These are phyloP conservation scores for Hyles vespertilio DNA, from an alignment of 1,140 invertebrate genomes.

Conservation along the genomic window DNA sequence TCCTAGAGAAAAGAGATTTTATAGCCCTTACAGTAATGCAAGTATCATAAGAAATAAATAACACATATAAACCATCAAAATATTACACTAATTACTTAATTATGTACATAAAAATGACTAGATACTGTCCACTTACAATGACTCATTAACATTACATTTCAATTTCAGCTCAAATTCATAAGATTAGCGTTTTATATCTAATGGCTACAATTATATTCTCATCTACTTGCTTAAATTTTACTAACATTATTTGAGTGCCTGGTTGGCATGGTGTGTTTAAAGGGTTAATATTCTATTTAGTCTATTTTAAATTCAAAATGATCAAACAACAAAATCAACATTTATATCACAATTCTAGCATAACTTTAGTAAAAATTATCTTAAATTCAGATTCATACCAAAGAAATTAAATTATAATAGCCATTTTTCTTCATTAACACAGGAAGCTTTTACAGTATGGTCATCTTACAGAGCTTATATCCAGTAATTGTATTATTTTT, in stretches of 20 bases:
- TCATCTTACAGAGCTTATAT: no score
- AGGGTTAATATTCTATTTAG: no score
- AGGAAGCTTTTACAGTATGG: no score
- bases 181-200: constrained; percentile 57
- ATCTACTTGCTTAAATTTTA: constrained; percentile 1
- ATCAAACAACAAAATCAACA: no score
- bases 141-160: constrained; percentile 27
- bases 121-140: constrained; percentile 23
- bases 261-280: no score
- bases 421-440: no score
- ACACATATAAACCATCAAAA: not conserved
- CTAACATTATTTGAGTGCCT: not conserved
- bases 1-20: not conserved
- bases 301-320: no score
- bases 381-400: no score
- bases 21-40: not conserved
- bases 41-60: not conserved
- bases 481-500: no score
- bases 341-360: no score
- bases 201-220: constrained; percentile 10
- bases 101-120: constrained; percentile 16
- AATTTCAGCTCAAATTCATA: constrained; percentile 70
- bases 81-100: constrained; percentile 8
- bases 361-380: no score
- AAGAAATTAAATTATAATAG: no score